A percentile compares a stretch with the other conserved stretches of the same genome.
Evolutionary conservation across 2,888 invertebrate genomes (phyloP).

Genomic region (Muscina levida): DNA sequence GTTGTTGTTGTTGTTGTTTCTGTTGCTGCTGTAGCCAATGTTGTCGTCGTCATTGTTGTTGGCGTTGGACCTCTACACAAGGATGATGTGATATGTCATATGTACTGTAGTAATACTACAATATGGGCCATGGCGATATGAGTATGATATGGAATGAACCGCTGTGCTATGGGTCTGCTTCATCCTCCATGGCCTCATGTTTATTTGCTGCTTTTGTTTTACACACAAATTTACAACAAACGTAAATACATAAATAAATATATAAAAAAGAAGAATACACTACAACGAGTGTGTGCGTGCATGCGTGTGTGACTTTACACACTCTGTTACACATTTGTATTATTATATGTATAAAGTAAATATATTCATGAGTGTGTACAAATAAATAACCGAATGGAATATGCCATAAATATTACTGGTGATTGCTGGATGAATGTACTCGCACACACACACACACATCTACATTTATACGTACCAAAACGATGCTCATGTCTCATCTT

Average conservation of each 20-base stretch:
- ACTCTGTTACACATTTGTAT: not conserved
- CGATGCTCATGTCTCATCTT: not conserved
- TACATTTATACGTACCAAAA: not conserved
- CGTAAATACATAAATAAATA: not conserved
- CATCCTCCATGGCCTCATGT: slow-evolving; percentile 17
- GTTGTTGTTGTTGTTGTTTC: not conserved
- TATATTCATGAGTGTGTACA: slow-evolving; percentile 49
- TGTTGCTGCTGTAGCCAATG: not conserved
- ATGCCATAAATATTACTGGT: slow-evolving; percentile 51
- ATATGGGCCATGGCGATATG: not conserved
- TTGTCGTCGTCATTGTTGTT: slow-evolving; percentile 4
- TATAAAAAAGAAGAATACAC: too few species aligned
- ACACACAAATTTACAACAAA: too few species aligned
- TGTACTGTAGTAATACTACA: not conserved
- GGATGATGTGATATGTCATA: slow-evolving; percentile 21
- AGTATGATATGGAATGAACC: not conserved
- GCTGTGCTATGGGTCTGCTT: not conserved
- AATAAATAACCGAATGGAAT: slow-evolving; percentile 41
- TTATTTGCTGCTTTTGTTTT: slow-evolving; percentile 19
- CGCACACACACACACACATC: not conserved
- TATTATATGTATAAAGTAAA: slow-evolving; percentile 34
- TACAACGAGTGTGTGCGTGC: not conserved
- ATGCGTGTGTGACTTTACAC: not conserved
- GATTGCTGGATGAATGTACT: slow-evolving; percentile 24
- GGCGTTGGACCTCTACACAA: slow-evolving; percentile 9